phyloP scores from a whole-genome alignment of 2,888 invertebrate genomes.

The Norana najaformis region DNA sequence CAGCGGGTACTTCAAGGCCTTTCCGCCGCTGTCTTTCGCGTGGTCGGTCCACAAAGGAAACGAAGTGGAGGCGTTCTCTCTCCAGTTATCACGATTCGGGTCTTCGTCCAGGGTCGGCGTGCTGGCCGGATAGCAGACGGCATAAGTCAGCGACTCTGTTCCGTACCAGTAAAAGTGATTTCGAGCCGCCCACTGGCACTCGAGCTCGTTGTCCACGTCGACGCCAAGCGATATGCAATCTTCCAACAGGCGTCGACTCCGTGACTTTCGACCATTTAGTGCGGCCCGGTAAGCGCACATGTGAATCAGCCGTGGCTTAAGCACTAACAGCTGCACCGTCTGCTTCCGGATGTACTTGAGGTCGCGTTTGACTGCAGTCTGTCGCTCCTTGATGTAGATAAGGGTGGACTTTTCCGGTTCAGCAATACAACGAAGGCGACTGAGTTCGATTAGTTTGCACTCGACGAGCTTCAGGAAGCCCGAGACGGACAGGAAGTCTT shows the following conservation, averaged over 20 bases:
- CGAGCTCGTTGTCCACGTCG: neutral
- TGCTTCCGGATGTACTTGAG: neutral
- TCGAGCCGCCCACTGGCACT: conserved; percentile 2
- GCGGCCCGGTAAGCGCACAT: conserved; percentile 34
- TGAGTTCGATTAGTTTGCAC: neutral
- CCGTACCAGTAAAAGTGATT: neutral
- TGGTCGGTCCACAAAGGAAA: neutral
- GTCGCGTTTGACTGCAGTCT: neutral
- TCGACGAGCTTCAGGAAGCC: conserved; percentile 1
- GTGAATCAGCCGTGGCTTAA: conserved; percentile 27
- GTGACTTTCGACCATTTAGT: neutral
- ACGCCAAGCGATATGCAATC: neutral
- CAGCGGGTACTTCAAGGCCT: neutral
- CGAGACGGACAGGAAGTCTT: neutral
- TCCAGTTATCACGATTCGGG: neutral
- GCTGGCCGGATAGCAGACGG: neutral
- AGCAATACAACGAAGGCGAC: neutral
- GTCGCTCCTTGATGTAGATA: neutral
- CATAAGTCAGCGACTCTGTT: neutral
- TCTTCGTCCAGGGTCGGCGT: neutral
- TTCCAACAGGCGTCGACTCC: neutral
- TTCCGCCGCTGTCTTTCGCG: neutral
- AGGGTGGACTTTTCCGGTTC: neutral
- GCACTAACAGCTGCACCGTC: neutral
- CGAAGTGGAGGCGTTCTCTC: neutral